Conservation (phyloP, 2,797 vertebrate species). For the Loris lydekkerianus region DNA sequence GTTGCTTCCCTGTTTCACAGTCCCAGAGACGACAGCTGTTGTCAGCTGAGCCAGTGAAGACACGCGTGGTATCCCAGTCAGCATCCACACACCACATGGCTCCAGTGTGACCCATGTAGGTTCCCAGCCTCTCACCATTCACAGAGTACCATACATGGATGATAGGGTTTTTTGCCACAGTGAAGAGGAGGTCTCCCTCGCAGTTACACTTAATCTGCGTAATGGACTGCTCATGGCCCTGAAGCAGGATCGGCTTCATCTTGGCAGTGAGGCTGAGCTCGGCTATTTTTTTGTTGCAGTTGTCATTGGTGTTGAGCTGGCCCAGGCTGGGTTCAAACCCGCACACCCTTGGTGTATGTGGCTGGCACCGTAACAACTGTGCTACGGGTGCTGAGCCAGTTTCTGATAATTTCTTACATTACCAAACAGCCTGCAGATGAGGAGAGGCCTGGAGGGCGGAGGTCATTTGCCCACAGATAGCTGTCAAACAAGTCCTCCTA, state of each 20-base stretch:
- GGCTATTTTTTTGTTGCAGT: no score
- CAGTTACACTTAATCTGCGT: constrained; percentile 99
- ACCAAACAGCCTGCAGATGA: background rate
- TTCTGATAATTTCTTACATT: background rate
- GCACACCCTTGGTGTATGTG: no score
- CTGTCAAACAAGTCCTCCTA: background rate
- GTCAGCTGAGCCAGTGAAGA: constrained; percentile 97
- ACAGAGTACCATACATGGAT: constrained; percentile 98
- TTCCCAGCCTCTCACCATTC: constrained; percentile 97
- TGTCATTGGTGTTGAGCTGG: no score
- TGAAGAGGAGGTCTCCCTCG: constrained; percentile 97
- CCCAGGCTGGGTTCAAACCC: no score
- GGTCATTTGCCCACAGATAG: background rate
- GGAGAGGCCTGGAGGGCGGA: background rate
- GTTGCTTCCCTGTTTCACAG: constrained; percentile 98
- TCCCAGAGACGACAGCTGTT: constrained; percentile 99
- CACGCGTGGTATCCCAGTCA: constrained; percentile 98
- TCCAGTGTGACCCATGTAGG: constrained; percentile 97
- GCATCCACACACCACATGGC: constrained; percentile 99
- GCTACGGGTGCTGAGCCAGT: no score
- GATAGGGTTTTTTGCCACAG: constrained; percentile 97
- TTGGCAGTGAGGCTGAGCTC: no score
- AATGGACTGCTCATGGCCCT: constrained; percentile 98
- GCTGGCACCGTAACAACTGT: no score
- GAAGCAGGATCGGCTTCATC: constrained; percentile 96